These are phyloP conservation scores for Pseudochromis fuscus DNA, from an alignment of 2,797 vertebrate genomes.

Conservation along the genomic window DNA sequence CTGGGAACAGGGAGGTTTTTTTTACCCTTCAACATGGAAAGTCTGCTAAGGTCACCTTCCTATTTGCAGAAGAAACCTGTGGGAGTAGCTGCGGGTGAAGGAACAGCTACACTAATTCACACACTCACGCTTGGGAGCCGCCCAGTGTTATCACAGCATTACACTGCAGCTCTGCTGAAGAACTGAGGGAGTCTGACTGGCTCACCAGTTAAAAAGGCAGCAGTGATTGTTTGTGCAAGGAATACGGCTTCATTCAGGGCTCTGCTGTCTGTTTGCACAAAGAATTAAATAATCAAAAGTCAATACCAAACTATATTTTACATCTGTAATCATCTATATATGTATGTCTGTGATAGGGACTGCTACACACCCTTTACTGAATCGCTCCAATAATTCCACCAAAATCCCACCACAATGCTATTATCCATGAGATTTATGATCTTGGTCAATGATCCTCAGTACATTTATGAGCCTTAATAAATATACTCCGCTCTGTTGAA, in stretches of 20 bases:
- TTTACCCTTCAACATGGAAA: constrained; percentile 18
- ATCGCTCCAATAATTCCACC: constrained; percentile 7
- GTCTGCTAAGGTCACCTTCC: constrained; percentile 26
- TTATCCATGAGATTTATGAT: constrained; percentile 56
- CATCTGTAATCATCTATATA: background rate
- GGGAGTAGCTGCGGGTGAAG: constrained; percentile 51
- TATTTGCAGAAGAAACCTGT: constrained; percentile 56
- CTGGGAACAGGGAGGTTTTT: background rate
- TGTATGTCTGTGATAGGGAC: background rate
- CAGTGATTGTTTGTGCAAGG: background rate
- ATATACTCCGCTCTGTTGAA: constrained; percentile 49
- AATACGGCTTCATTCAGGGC: background rate
- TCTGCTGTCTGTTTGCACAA: background rate
- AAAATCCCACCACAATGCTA: constrained; percentile 16
- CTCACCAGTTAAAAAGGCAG: background rate
- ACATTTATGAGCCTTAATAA: constrained; percentile 56
- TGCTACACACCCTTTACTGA: constrained; percentile 14
- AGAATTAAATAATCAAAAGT: background rate
- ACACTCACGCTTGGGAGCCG: constrained; percentile 53
- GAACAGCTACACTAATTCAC: constrained; percentile 54
- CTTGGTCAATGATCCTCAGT: constrained; percentile 49
- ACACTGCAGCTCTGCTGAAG: constrained; percentile 9
- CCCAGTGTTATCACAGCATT: constrained; percentile 33
- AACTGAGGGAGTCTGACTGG: constrained; percentile 12
- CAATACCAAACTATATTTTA: background rate